Evolutionary conservation across 2,113 vertebrate genomes (phyloP), one percentile per base, ranked within the genome.

Genomic region (Notothenia rossii): DNA sequence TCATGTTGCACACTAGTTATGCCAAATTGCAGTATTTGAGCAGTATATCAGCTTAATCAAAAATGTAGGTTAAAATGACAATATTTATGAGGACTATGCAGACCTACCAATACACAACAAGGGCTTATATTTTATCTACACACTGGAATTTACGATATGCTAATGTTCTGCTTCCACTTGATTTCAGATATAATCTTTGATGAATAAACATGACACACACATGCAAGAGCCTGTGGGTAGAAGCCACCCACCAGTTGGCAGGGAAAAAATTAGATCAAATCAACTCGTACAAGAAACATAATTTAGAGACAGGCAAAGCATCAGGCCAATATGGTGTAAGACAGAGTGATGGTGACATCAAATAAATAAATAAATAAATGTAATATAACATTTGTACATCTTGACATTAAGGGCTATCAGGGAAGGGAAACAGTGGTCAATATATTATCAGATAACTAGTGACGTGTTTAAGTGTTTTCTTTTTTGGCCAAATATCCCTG

Each of bases 161-260:
- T 65, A 91, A 91, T 87, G 80, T 63, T 86, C 66, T 45, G 68
- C 86, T 91, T 87, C 72, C 79, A 89, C 86, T 93, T 89, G 83
- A 91, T 90, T 86, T 77, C 51, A 74, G 79, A 84, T 88, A 83
- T 86, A 79, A 90, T 89, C 79, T 85, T 70, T 81, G 70, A 87
- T 86, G 82, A 90, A 88, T 86, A 86, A 88, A 88, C 81, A 87
- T 91, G 83, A 84, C 80, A 86, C 82, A 86, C 55, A 79, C 65
- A 74, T 54, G 25, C 60, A 79, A n/a, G 59, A 48, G 78, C 87
- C 83, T 72, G 77, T 82, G 74, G 87, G 85, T 74, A 79, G 54
- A 50, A 73, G 68, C 77, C 81, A 86, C 82, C 77, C 72, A 91
- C 76, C 70, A 89, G 72, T 87, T 91, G 89, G 86, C 85, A 85